Evolutionary conservation across 2,797 vertebrate species (phyloP).

Genomic region (Melanotaenia maccullochi): DNA sequence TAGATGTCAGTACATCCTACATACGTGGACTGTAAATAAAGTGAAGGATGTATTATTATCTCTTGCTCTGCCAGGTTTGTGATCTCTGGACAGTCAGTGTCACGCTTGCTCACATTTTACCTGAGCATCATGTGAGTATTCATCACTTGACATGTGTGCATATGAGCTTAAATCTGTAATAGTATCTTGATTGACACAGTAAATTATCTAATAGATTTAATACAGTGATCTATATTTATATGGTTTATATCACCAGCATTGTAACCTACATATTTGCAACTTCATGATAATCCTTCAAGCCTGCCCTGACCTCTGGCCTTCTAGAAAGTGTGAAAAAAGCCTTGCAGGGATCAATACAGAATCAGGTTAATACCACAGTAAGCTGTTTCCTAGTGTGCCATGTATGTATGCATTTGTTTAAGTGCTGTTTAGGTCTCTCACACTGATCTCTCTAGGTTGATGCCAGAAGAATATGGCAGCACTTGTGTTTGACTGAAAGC

Average conservation of each 20-base stretch:
- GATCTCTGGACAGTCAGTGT: no score
- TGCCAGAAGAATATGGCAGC: constrained; percentile 10
- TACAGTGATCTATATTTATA: not conserved
- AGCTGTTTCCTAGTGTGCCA: constrained; percentile 17
- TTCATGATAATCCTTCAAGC: constrained; percentile 13
- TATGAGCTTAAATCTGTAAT: not conserved
- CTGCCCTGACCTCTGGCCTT: constrained; percentile 40
- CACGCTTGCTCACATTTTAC: no score
- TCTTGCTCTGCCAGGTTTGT: no score
- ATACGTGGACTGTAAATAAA: not conserved
- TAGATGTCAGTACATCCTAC: not conserved
- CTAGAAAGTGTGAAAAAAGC: constrained; percentile 18
- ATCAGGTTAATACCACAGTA: constrained; percentile 18
- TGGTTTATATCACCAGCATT: not conserved
- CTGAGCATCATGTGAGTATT: no score
- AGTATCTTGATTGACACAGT: no score
- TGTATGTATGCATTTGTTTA: constrained; percentile 28
- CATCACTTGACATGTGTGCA: no score
- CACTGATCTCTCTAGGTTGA: not conserved
- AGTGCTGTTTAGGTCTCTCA: constrained; percentile 8
- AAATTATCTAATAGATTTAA: not conserved
- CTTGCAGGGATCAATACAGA: constrained; percentile 37
- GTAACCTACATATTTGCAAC: not conserved
- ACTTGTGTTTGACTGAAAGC: constrained; percentile 13
- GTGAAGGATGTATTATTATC: no score